Evolutionary conservation across 2,888 invertebrate genomes (phyloP).

Genomic region (Galerucella nymphaeae): DNA sequence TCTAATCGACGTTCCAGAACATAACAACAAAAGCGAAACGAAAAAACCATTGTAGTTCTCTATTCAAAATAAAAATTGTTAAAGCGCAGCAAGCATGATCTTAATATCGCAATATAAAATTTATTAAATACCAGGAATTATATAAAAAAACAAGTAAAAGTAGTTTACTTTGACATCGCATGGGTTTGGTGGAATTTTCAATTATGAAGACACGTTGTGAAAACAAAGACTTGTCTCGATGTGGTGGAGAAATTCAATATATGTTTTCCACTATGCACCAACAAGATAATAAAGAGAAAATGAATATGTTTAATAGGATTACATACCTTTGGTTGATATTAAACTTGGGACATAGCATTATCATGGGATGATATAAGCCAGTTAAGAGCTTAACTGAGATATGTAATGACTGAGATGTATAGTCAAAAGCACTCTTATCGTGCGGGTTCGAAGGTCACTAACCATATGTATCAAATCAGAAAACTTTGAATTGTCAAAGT

Average conservation of each 20-base stretch:
- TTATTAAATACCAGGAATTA: slow-evolving; percentile 31
- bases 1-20: too few relatives aligned
- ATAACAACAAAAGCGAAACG: neutral
- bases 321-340: slow-evolving; percentile 2
- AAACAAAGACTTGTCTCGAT: slow-evolving; percentile 22
- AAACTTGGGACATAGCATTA: neutral
- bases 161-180: slow-evolving; percentile 31
- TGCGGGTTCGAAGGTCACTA: too few relatives aligned
- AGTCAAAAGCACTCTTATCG: too few relatives aligned
- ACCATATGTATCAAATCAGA: too few relatives aligned
- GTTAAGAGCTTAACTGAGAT: too few relatives aligned
- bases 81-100: slow-evolving; percentile 3
- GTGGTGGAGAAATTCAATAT: slow-evolving; percentile 15
- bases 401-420: too few relatives aligned
- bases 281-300: slow-evolving; percentile 16
- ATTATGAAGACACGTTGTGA: slow-evolving; percentile 27
- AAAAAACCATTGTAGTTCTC: neutral
- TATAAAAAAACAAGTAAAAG: slow-evolving; percentile 24
- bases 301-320: slow-evolving; percentile 9
- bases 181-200: slow-evolving; percentile 34
- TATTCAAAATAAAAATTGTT: slow-evolving; percentile 5
- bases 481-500: too few relatives aligned
- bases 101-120: slow-evolving; percentile 24
- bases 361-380: too few relatives aligned
- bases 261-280: slow-evolving; percentile 13